Evolutionary conservation across 2,797 vertebrate species (phyloP), one percentile per base, ranked within the genome.

Genomic region (Meda fulgida): DNA sequence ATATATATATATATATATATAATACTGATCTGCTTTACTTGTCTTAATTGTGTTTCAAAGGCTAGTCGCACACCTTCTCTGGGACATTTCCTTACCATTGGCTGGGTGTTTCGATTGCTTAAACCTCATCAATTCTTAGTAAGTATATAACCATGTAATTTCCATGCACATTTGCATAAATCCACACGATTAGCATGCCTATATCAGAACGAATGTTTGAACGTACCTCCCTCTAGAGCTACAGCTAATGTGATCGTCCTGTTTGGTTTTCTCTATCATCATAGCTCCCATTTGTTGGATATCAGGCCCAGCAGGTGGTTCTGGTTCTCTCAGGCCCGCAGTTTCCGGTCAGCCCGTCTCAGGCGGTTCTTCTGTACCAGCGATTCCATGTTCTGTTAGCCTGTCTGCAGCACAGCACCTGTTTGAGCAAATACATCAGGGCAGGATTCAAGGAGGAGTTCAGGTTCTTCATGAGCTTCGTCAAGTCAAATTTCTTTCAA

Each of bases 321-420:
- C 88, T 90, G 90, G 91, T 89, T 3, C 85, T 96, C 84, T 94
- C 93, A 0, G 91, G 87, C 38, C 86, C 84, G 0, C 80, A 86
- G 58, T 87, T 84, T 3, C 84, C 88, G 21, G 89, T 94, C 70
- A 94, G 92, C 65, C 95, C 96, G 0, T 80, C 78, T 72, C 92
- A 94, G 86, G 90, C 92, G 0, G 94, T 96, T 16, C 92, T 96
- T 77, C 73, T 97, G 72, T 96, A 94, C 91, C 95, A 96, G 92
- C 95, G 94, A 70, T 94, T 95, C 88, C 91, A 88, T 84, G 90
- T 97, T 86, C 93, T 97, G 88, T 92, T 94, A 89, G 92, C 91
- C 89, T 95, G 94, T 83, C 92, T 97, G 86, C 94, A 94, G 89
- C 67, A 96, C 88, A 92, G 89, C 93, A 85, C 23, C 84, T 86